Base-by-base conservation (phyloP, 1,140 invertebrate genomes). In the Plectus sambesii region DNA sequence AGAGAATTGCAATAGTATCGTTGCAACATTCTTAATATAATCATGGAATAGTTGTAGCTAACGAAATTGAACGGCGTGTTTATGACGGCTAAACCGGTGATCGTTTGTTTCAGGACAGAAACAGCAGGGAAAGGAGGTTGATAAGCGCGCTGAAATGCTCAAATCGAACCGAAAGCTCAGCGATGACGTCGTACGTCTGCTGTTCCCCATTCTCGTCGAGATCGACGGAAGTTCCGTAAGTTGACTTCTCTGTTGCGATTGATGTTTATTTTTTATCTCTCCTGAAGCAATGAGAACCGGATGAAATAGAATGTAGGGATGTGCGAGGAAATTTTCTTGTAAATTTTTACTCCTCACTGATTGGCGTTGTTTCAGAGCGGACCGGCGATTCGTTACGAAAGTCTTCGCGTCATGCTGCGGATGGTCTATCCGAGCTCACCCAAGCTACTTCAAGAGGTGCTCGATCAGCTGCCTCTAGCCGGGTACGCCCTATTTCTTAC, bases 191-290 rank as follows among this genome's bases (percentile, higher is more conserved):
- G 46, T 56, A 35, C 23, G 26, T 15, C 30, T 46, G 4, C 46
- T 65, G 19, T 66, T 68, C 44, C 62, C 62, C 1, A 38, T 65
- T 25, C 53, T 64, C 6, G 65, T 65, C 12, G 59, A 60, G 24
- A 62, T 65, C 38, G 62, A 62, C 15, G 58, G 47, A 12, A 59
- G 30, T 35, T 66, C 65, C 15, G 47, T 51, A 29, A 26, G 61
- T 25, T 15, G 30, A 15, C 3, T 51, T 9, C 5, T 40, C 3
- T 20, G 51, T 8, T 55, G 9, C 52, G 52, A 46, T 30, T 47
- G 39, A 15, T 47, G 39, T n/a, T n/a, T n/a, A n/a, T n/a, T n/a
- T n/a, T n/a, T n/a, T n/a, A n/a, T n/a, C n/a, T n/a, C n/a, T n/a
- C n/a, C n/a, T n/a, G n/a, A n/a, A n/a, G n/a, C n/a, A n/a, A n/a